These are phyloP conservation scores for Dysmachus trigonus DNA, from an alignment of 2,888 invertebrate genomes.

Conservation along the genomic window DNA sequence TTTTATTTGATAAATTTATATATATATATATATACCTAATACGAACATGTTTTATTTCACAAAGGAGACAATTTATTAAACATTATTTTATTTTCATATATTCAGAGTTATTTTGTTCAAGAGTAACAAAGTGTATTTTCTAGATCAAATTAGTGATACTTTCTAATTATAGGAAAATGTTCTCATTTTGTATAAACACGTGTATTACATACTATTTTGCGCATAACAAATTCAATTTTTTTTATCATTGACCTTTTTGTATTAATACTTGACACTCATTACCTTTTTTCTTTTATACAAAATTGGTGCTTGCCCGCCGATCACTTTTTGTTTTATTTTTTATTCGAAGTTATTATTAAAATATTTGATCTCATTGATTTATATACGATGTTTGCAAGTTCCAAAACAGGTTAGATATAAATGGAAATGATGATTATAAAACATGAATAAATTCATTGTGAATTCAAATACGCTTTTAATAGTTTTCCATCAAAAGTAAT, in stretches of 20 bases:
- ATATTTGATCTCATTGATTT: conserved; percentile 17
- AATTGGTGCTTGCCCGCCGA: neutral
- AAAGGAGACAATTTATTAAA: neutral
- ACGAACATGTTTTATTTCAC: conserved; percentile 41
- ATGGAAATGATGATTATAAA: neutral
- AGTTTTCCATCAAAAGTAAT: neutral
- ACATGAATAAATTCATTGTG: neutral
- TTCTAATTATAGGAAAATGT: neutral
- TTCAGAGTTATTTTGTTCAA: conserved; percentile 32
- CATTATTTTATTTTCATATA: conserved; percentile 41
- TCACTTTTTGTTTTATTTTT: neutral
- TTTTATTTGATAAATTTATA: conserved; percentile 3
- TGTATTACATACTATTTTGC: neutral
- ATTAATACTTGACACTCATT: neutral
- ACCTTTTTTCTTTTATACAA: neutral
- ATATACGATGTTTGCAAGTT: neutral
- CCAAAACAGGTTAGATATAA: neutral
- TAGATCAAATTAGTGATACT: conserved; percentile 27
- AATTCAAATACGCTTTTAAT: neutral
- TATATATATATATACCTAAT: conserved; percentile 16
- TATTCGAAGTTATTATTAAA: neutral
- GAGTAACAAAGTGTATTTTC: neutral
- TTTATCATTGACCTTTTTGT: neutral
- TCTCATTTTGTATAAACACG: neutral
- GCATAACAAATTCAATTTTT: neutral